These are phyloP conservation scores for Drosophila asahinai DNA, from an alignment of 1,140 invertebrate species.

Conservation along the genomic window DNA sequence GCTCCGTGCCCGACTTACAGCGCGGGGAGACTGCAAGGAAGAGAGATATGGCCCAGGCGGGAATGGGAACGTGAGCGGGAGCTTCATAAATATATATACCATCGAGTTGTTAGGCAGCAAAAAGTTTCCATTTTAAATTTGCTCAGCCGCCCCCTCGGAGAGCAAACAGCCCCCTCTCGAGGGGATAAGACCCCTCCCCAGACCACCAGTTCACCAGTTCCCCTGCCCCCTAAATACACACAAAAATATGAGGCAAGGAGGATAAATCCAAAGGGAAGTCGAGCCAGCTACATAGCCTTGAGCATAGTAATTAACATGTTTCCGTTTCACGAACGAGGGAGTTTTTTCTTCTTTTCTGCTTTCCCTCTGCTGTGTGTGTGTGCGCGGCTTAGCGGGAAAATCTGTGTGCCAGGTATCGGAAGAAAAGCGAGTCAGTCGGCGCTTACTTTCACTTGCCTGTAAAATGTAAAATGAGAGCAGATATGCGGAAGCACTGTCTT, in stretches of 20 bases:
- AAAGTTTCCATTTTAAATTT: slow-evolving; percentile 65
- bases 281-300: slow-evolving; percentile 76
- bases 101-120: slow-evolving; percentile 53
- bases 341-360: neutral
- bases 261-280: slow-evolving; percentile 62
- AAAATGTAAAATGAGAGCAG: slow-evolving; percentile 71
- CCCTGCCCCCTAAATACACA: slow-evolving; percentile 27
- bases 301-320: slow-evolving; percentile 83
- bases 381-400: slow-evolving; percentile 32
- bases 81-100: slow-evolving; percentile 47
- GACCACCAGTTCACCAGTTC: neutral
- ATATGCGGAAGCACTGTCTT: slow-evolving; percentile 67
- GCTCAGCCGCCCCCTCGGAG: slow-evolving; percentile 5
- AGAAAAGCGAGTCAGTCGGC: slow-evolving; percentile 40
- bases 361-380: neutral
- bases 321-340: slow-evolving; percentile 70
- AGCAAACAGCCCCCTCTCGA: slow-evolving; percentile 56
- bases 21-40: slow-evolving; percentile 87
- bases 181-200: slow-evolving; percentile 9
- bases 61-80: slow-evolving; percentile 17
- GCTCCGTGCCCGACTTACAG: slow-evolving; percentile 87
- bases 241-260: slow-evolving; percentile 46
- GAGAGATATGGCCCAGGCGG: slow-evolving; percentile 9
- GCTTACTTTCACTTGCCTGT: slow-evolving; percentile 73
- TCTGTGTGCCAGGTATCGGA: slow-evolving; percentile 69